Percentiles rank a stretch among this genome's conserved stretches.
These are phyloP conservation scores for Drosophila ezoana DNA, from an alignment of 2,888 invertebrate genomes.

Conservation along the genomic window DNA sequence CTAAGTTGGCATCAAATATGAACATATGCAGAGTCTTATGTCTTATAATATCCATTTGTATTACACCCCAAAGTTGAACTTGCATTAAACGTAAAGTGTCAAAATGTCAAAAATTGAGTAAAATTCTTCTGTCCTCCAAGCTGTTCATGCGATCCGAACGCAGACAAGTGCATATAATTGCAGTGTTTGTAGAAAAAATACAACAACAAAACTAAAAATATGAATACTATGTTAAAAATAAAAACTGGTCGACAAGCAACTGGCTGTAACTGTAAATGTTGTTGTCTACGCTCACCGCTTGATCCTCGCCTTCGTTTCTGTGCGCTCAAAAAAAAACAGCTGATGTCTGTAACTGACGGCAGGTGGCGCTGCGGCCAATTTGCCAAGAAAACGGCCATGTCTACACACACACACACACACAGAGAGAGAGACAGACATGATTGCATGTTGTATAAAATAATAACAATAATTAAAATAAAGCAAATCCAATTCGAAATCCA, in stretches of 20 bases:
- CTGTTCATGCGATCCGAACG: not conserved
- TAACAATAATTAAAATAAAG: constrained; percentile 12
- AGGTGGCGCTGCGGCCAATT: constrained; percentile 35
- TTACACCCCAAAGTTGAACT: too few relatives aligned
- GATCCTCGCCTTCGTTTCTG: constrained; percentile 2
- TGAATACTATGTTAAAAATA: constrained; percentile 1
- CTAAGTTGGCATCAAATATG: too few relatives aligned
- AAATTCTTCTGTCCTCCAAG: constrained; percentile 6
- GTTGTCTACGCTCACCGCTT: not conserved
- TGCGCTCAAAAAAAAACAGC: constrained; percentile 30
- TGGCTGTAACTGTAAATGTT: constrained; percentile 21
- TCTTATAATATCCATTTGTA: too few relatives aligned
- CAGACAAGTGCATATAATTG: constrained; percentile 24
- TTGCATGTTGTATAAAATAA: not conserved
- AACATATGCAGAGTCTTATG: too few relatives aligned
- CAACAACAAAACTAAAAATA: not conserved
- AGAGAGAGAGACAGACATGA: not conserved
- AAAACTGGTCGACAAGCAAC: constrained; percentile 15
- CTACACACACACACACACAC: not conserved
- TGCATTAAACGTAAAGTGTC: too few relatives aligned
- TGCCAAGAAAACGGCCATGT: constrained; percentile 27
- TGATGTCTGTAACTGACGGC: constrained; percentile 28
- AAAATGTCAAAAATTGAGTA: not conserved
- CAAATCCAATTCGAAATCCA: constrained; percentile 3
- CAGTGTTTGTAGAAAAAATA: not conserved